Conservation (phyloP, 2,797 vertebrate species). For the Rhinoraja longicauda region DNA sequence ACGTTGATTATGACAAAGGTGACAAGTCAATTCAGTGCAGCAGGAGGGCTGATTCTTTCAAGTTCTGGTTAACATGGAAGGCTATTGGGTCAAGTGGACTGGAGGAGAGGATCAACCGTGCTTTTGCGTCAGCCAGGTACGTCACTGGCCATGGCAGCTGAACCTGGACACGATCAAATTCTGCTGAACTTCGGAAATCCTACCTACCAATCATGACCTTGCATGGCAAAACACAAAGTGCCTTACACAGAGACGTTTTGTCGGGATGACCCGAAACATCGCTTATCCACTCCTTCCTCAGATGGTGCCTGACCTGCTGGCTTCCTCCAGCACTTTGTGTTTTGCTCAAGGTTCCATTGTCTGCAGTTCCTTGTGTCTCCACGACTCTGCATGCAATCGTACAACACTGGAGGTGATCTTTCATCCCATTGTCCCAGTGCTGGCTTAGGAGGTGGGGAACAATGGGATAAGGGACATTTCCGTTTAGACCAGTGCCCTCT, state of each 20-base stretch:
- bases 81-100: conserved; percentile 67
- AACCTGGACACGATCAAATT: not conserved
- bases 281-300: too few relatives aligned
- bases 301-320: too few relatives aligned
- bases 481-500: too few relatives aligned
- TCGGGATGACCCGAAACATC: too few relatives aligned
- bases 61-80: conserved; percentile 82
- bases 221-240: too few relatives aligned
- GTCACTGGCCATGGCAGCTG: not conserved
- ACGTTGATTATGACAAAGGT: conserved; percentile 71
- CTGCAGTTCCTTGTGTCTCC: too few relatives aligned
- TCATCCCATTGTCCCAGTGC: not conserved
- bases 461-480: too few relatives aligned
- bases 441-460: too few relatives aligned
- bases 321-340: too few relatives aligned
- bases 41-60: conserved; percentile 71
- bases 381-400: not conserved
- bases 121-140: conserved; percentile 66
- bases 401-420: not conserved
- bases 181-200: not conserved
- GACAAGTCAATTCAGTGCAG: conserved; percentile 79
- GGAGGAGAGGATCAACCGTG: conserved; percentile 70
- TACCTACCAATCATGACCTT: too few relatives aligned
- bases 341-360: too few relatives aligned
- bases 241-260: too few relatives aligned